Evolutionary conservation across 2,113 vertebrate genomes (phyloP).

Genomic region (Actenoides lindsayi): DNA sequence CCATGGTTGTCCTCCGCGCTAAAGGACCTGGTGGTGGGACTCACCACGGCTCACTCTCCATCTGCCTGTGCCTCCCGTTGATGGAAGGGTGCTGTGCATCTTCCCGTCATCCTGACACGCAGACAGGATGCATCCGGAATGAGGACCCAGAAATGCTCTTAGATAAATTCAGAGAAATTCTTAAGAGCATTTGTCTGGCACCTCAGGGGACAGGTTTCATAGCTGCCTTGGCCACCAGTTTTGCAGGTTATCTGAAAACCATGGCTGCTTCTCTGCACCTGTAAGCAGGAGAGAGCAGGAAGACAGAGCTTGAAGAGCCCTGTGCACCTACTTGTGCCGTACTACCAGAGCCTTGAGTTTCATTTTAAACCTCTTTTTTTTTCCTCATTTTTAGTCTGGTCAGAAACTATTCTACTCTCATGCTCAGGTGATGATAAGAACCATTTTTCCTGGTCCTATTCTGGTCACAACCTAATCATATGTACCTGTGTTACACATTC

Average conservation of each 20-base stretch:
- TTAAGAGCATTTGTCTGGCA: background rate
- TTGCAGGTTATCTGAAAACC: background rate
- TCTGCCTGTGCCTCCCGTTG: background rate
- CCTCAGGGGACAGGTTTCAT: background rate
- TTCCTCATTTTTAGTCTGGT: background rate
- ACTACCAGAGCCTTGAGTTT: background rate
- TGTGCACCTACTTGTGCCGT: background rate
- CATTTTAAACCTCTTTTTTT: background rate
- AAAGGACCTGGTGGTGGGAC: background rate
- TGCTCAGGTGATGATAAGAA: background rate
- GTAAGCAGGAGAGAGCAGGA: background rate
- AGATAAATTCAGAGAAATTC: background rate
- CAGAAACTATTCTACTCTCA: background rate
- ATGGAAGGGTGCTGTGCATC: background rate
- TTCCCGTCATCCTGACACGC: rapidly evolving
- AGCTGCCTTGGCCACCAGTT: background rate
- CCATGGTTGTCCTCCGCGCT: background rate
- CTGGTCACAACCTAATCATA: background rate
- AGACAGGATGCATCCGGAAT: background rate
- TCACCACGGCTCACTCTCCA: background rate
- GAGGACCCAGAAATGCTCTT: background rate
- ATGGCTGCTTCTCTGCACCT: background rate
- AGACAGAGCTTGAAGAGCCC: background rate
- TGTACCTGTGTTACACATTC: background rate
- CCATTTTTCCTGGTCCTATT: background rate